Percentiles rank a stretch among this genome's conserved stretches.
Evolutionary conservation across 2,797 vertebrate species (phyloP).

Genomic region (Phrynocephalus forsythii): DNA sequence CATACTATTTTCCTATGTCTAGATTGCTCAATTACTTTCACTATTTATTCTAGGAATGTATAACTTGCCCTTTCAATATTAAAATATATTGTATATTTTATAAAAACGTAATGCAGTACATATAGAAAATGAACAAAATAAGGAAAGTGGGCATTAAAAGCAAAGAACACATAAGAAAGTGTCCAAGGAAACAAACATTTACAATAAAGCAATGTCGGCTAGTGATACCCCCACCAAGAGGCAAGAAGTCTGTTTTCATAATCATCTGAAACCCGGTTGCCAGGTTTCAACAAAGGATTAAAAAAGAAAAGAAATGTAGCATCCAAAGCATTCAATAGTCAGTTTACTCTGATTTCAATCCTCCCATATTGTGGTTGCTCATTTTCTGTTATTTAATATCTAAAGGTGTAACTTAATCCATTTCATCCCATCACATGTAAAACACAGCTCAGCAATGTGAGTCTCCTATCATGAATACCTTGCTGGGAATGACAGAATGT

Average conservation of each 20-base stretch:
- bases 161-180: not conserved
- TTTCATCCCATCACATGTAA: constrained; percentile 42
- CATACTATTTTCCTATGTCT: not conserved
- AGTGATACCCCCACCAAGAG: not conserved
- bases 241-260: constrained; percentile 20
- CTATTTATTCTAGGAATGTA: not conserved
- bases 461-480: constrained; percentile 43
- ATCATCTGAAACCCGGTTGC: constrained; percentile 3
- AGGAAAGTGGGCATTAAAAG: not conserved
- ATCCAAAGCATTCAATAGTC: not conserved
- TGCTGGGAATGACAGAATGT: constrained; percentile 53
- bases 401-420: constrained; percentile 39
- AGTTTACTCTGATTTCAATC: constrained; percentile 45
- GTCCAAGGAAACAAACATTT: not conserved
- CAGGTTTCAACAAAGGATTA: constrained; percentile 1
- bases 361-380: constrained; percentile 1
- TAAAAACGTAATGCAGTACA: not conserved
- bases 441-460: constrained; percentile 17
- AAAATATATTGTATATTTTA: not conserved
- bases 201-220: not conserved
- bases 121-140: not conserved
- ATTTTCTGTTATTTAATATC: constrained; percentile 46
- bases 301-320: not conserved
- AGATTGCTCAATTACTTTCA: not conserved
- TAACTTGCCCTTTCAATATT: not conserved